Evolutionary conservation across 2,888 invertebrate genomes (phyloP).

Genomic region (Notodonta ziczac): DNA sequence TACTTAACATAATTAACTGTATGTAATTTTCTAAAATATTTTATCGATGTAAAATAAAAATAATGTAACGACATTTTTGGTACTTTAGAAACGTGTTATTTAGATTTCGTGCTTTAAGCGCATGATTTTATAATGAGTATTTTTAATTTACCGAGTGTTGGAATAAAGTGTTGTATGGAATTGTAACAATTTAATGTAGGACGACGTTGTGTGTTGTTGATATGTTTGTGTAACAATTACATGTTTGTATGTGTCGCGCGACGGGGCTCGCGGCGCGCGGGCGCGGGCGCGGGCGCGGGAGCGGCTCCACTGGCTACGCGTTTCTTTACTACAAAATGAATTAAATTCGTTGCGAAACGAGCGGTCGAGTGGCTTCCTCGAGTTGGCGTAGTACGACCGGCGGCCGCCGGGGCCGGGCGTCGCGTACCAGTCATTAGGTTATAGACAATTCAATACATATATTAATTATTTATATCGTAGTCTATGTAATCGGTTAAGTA

Average conservation of each 20-base stretch:
- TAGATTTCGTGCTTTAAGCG: constrained; percentile 78
- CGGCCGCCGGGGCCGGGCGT: constrained; percentile 60
- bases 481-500: constrained; percentile 68
- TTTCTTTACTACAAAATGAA: constrained; percentile 7
- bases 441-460: constrained; percentile 65
- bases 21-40: constrained; percentile 52
- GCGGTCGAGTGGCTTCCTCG: not conserved
- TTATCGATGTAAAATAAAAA: constrained; percentile 37
- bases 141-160: constrained; percentile 66
- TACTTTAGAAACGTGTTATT: constrained; percentile 62
- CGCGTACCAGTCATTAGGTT: constrained; percentile 79
- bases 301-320: constrained; percentile 7
- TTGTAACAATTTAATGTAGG: constrained; percentile 55
- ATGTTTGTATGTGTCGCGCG: constrained; percentile 41
- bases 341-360: constrained; percentile 1
- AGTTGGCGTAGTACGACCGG: not conserved
- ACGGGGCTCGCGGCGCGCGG: constrained; percentile 21
- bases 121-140: constrained; percentile 74
- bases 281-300: constrained; percentile 6
- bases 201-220: constrained; percentile 51
- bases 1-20: constrained; percentile 41
- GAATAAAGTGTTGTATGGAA: constrained; percentile 68
- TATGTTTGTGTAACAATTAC: constrained; percentile 47
- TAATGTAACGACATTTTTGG: constrained; percentile 46
- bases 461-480: constrained; percentile 73